phyloP scores from a whole-genome alignment of 1,140 invertebrate genomes.

The Listronotus bonariensis region DNA sequence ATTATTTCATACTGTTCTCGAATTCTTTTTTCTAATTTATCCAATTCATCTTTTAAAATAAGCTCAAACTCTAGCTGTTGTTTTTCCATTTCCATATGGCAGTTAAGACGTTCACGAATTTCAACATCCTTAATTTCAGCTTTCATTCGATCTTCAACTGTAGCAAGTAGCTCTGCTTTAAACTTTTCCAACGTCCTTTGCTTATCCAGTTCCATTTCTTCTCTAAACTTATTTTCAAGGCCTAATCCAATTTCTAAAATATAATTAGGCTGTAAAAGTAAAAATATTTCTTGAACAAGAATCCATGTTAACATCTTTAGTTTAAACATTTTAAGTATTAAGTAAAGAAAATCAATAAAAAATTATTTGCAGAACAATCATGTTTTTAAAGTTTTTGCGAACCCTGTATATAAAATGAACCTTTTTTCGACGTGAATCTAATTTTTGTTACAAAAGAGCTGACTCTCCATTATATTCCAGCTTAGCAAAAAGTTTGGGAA shows the following conservation, averaged over 20 bases:
- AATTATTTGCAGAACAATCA: too few relatives aligned
- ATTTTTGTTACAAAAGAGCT: too few relatives aligned
- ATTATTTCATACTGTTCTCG: constrained; percentile 15
- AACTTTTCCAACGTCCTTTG: constrained; percentile 46
- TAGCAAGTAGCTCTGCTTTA: constrained; percentile 23
- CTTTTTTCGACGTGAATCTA: too few relatives aligned
- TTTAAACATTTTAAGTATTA: too few relatives aligned
- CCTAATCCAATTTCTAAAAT: constrained; percentile 46
- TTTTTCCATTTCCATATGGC: constrained; percentile 42
- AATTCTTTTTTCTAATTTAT: constrained; percentile 14
- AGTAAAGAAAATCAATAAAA: too few relatives aligned
- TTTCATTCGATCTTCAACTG: constrained; percentile 27
- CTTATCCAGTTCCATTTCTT: constrained; percentile 47
- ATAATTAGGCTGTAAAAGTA: background rate
- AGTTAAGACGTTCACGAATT: constrained; percentile 37
- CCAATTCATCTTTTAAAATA: constrained; percentile 43
- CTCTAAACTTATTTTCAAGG: constrained; percentile 47
- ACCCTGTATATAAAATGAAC: too few relatives aligned
- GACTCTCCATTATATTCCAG: too few relatives aligned
- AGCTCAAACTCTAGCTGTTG: constrained; percentile 45
- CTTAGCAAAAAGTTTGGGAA: too few relatives aligned
- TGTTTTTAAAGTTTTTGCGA: too few relatives aligned
- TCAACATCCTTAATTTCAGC: constrained; percentile 36
- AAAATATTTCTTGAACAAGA: too few relatives aligned
- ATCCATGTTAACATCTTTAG: too few relatives aligned